Evolutionary conservation across 2,113 vertebrate genomes (phyloP).

Genomic region (Brachyhypopomus gauderio): DNA sequence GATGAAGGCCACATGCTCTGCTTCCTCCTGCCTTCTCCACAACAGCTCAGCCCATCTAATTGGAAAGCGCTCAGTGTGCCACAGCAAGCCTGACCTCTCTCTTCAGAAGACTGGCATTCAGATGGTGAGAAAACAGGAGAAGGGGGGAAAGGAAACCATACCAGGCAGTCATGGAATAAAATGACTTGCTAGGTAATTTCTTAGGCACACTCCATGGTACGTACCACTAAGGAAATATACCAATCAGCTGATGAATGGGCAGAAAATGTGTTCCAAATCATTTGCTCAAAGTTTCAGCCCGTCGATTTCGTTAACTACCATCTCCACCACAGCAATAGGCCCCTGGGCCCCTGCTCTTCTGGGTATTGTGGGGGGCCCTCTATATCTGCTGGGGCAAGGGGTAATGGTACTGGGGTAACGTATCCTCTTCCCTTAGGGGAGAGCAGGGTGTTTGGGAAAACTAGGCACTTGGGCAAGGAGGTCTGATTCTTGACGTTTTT

Average conservation of each 20-base stretch:
- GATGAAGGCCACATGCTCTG: constrained; percentile 72
- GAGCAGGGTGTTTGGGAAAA: constrained; percentile 59
- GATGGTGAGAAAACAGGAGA: background rate
- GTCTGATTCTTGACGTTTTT: constrained; percentile 57
- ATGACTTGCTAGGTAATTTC: background rate
- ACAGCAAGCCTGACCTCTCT: constrained; percentile 15
- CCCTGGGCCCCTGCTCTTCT: constrained; percentile 1
- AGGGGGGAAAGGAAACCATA: background rate
- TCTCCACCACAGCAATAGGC: constrained; percentile 22
- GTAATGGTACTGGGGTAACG: constrained; percentile 49
- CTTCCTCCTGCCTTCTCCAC: constrained; percentile 43
- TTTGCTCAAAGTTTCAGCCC: constrained; percentile 1
- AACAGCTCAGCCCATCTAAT: constrained; percentile 32
- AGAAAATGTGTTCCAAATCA: constrained; percentile 8
- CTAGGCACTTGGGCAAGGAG: constrained; percentile 57
- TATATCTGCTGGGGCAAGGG: constrained; percentile 23
- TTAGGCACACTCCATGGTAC: constrained; percentile 22
- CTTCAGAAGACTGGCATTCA: constrained; percentile 1
- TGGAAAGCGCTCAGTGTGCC: constrained; percentile 6
- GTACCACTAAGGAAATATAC: constrained; percentile 34
- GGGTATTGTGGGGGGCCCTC: constrained; percentile 6
- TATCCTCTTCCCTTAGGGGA: constrained; percentile 43
- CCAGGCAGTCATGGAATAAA: background rate
- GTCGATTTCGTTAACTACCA: background rate
- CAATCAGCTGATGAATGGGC: constrained; percentile 40